These are phyloP conservation scores for Poeciliopsis occidentalis DNA, from an alignment of 2,113 vertebrate genomes.

Conservation along the genomic window DNA sequence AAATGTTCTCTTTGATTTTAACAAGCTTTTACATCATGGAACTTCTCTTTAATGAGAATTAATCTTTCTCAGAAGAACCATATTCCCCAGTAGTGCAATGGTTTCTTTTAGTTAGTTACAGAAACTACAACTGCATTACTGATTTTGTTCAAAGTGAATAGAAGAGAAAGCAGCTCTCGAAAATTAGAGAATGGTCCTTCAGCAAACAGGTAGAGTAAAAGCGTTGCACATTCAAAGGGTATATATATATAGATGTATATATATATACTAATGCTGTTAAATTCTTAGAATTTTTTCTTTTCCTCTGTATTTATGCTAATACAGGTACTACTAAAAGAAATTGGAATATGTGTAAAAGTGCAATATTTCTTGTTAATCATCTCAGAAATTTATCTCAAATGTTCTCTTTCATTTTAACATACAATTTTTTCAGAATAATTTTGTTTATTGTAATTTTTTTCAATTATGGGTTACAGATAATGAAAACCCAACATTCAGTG, in stretches of 20 bases:
- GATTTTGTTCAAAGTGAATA: not conserved
- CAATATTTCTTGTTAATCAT: no score
- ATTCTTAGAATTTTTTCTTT: no score
- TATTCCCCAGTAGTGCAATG: not conserved
- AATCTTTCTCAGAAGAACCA: not conserved
- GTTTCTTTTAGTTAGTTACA: not conserved
- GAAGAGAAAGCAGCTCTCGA: slow-evolving; percentile 22
- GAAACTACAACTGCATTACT: not conserved
- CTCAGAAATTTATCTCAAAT: no score
- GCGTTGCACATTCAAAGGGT: slow-evolving; percentile 14
- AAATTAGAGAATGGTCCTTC: slow-evolving; percentile 55
- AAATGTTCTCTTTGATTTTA: not conserved
- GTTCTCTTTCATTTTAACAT: no score
- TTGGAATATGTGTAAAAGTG: no score
- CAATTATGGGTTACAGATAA: no score
- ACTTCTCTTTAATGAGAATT: not conserved
- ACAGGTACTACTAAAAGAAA: no score
- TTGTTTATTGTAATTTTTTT: no score
- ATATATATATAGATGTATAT: not conserved
- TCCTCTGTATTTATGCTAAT: no score
- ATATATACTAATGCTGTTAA: no score
- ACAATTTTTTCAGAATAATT: no score
- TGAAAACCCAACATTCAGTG: no score
- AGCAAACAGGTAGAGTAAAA: slow-evolving; percentile 45
- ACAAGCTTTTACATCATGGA: not conserved